Base-by-base conservation (phyloP, 2,113 vertebrate genomes). In the Cephalopholis sonnerati region DNA sequence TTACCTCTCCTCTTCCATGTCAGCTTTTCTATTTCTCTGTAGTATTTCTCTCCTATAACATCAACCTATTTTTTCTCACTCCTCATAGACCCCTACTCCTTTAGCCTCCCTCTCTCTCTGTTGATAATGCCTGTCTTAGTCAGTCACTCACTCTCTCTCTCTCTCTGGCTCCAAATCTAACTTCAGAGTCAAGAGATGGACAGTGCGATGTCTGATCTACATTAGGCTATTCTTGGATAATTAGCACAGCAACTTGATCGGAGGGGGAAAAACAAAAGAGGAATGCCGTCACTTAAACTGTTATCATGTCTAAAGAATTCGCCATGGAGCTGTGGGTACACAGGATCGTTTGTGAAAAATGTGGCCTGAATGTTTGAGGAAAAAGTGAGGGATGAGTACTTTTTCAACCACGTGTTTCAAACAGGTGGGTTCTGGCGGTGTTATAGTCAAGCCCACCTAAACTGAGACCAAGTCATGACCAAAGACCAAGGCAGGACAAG, bases 161-260 rank as follows among this genome's bases (percentile, higher is more conserved):
- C 53, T 17, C 7, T 50, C 27, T 44, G 29, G 46, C 59, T 79
- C 46, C 74, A 55, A n/a, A 79, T 85, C 53, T 81, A 58, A 74
- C 74, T 63, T 81, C 68, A 63, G 51, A 61, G 79, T 77, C 62
- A 48, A 62, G 61, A 50, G 65, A 73, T 57, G 58, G 77, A 50
- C 79, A 54, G 61, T 55, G 64, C 51, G 32, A 44, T 22, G 3
- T 32, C 22, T 48, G 51, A 69, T 68, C 44, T 46, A 62, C 65
- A 63, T n/a, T 9, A 59, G 39, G 57, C 58, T 86, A 32, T 74
- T 88, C 75, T 66, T 20, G 57, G 44, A 63, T 62, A 66, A 53
- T n/a, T 66, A 15, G 46, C 44, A 36, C 39, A 46, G 54, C n/a
- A 61, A 57, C 54, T 24, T 63, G 15, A 67, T 66, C 22, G 9